These are phyloP conservation scores for Lepus townsendii DNA, from an alignment of 2,797 vertebrate species.

Conservation along the genomic window DNA sequence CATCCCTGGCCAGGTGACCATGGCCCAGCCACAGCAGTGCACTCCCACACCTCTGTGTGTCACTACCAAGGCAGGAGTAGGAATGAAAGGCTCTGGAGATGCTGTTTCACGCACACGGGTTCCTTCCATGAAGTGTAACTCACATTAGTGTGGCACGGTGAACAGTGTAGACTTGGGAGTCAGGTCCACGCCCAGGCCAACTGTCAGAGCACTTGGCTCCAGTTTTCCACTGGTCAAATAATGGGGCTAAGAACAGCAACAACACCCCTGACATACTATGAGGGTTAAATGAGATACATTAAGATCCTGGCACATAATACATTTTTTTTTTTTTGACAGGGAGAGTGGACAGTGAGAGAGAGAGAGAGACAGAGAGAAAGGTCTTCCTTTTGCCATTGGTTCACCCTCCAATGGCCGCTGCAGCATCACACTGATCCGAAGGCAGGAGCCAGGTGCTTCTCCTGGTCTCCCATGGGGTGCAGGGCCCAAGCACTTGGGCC, in stretches of 20 bases:
- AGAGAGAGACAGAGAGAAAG: too few relatives aligned
- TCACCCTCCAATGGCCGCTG: too few relatives aligned
- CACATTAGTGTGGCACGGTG: background rate
- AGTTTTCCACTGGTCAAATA: constrained; percentile 11
- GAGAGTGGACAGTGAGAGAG: too few relatives aligned
- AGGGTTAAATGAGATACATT: constrained; percentile 45
- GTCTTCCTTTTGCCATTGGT: too few relatives aligned
- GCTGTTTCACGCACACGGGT: background rate
- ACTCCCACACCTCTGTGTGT: background rate
- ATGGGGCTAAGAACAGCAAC: background rate
- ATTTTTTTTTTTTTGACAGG: too few relatives aligned
- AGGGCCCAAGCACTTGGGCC: too few relatives aligned
- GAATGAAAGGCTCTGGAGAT: background rate
- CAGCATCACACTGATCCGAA: too few relatives aligned
- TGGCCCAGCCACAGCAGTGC: background rate
- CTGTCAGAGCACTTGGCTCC: background rate
- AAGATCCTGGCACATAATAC: background rate
- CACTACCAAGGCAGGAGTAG: background rate
- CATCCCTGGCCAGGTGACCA: background rate
- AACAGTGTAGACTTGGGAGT: background rate
- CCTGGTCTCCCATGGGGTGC: too few relatives aligned
- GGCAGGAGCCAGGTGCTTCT: too few relatives aligned
- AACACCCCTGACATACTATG: background rate
- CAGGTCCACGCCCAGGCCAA: background rate
- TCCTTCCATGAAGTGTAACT: background rate